Percentiles rank a stretch among this genome's conserved stretches.
phyloP scores from a whole-genome alignment of 2,888 invertebrate species.

The Lamellibrachia columna region DNA sequence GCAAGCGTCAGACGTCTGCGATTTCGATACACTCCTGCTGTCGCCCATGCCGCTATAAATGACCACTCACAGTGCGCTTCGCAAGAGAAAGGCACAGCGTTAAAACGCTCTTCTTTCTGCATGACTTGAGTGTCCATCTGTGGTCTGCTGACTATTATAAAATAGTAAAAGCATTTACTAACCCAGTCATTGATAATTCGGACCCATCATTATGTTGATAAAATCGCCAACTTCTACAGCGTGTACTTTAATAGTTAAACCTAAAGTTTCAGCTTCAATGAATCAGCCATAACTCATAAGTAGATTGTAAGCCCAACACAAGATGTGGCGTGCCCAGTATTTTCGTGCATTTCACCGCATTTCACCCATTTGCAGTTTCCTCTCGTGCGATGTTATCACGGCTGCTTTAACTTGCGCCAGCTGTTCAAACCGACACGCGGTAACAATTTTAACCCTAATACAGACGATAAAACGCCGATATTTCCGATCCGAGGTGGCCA shows the following conservation, averaged over 20 bases:
- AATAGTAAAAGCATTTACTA: neutral
- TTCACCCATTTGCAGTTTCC: neutral
- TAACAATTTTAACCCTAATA: neutral
- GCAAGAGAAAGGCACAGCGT: neutral
- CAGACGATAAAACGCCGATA: conserved; percentile 4
- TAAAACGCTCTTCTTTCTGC: neutral
- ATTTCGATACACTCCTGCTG: neutral
- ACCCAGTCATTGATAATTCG: neutral
- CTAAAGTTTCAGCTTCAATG: neutral
- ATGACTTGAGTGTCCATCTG: neutral
- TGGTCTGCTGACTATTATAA: neutral
- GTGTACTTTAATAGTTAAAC: too few relatives aligned
- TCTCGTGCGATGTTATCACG: neutral
- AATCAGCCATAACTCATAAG: neutral
- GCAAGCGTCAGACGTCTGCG: neutral
- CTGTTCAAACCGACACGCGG: neutral
- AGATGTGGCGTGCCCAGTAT: neutral
- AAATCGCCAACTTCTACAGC: neutral
- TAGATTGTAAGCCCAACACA: neutral
- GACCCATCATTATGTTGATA: neutral
- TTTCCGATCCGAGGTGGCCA: neutral
- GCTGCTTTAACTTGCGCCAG: neutral
- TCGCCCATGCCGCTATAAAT: neutral
- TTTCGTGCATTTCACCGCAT: neutral
- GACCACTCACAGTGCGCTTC: neutral